phyloP scores from a whole-genome alignment of 2,113 vertebrate species.

The Maccullochella peelii region DNA sequence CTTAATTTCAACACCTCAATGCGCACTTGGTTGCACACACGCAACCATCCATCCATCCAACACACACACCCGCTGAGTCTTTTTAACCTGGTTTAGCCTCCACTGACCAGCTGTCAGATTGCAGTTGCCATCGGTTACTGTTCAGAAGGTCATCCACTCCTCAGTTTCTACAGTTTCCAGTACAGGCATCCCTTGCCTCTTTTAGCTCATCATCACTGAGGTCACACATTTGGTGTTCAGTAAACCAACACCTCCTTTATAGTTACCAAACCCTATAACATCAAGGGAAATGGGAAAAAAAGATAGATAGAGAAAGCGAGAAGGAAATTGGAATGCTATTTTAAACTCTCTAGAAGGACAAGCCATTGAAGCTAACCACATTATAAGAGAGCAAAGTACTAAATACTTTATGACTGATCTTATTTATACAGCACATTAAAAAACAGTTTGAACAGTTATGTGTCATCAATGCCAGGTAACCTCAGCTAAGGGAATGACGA shows the following conservation, averaged over 20 bases:
- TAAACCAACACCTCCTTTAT: too few species aligned
- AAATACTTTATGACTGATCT: constrained; percentile 4
- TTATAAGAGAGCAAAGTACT: neutral
- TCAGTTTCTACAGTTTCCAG: too few species aligned
- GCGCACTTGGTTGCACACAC: constrained; percentile 12
- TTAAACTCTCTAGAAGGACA: constrained; percentile 25
- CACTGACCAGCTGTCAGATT: constrained; percentile 55
- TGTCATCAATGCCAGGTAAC: neutral
- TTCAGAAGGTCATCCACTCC: too few species aligned
- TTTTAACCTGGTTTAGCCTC: constrained; percentile 61
- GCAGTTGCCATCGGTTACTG: constrained; percentile 40
- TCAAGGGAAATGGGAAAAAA: constrained; percentile 25
- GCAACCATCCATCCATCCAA: constrained; percentile 19
- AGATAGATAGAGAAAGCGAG: neutral
- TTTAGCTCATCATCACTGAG: too few species aligned
- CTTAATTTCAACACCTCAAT: constrained; percentile 33
- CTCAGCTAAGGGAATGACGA: neutral
- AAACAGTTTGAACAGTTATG: neutral
- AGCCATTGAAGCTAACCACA: neutral
- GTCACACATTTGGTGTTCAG: too few species aligned
- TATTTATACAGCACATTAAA: constrained; percentile 1
- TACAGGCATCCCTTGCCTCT: too few species aligned
- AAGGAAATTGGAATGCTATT: constrained; percentile 9
- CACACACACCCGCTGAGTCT: constrained; percentile 19
- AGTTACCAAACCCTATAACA: constrained; percentile 15